Percentiles rank a stretch among this genome's conserved stretches.
Conservation (phyloP, 1,140 invertebrate genomes). For the Caenorhabditis tropicalis region DNA sequence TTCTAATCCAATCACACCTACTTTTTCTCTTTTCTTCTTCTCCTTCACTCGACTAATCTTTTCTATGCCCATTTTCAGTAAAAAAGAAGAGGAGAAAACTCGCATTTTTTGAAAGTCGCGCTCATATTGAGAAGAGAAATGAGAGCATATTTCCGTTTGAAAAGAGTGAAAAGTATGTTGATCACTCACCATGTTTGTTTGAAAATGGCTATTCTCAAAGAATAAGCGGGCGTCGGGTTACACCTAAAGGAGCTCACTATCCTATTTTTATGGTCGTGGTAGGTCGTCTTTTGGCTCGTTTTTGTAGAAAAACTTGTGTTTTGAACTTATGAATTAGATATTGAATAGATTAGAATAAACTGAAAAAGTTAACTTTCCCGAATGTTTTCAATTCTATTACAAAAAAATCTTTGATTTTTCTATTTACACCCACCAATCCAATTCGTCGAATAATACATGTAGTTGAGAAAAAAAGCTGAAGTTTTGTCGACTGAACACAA, state of each 20-base stretch:
- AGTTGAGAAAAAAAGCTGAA: too few relatives aligned
- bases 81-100: constrained; percentile 12
- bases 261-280: constrained; percentile 14
- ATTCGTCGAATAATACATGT: too few relatives aligned
- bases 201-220: constrained; percentile 43
- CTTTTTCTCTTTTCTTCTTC: background rate
- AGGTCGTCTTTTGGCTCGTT: background rate
- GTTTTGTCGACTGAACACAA: too few relatives aligned
- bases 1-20: constrained; percentile 40
- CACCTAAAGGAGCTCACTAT: constrained; percentile 17
- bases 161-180: background rate
- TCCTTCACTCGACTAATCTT: background rate
- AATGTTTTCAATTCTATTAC: too few relatives aligned
- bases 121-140: background rate
- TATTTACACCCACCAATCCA: too few relatives aligned
- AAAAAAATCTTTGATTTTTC: too few relatives aligned
- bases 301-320: too few relatives aligned
- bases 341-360: too few relatives aligned
- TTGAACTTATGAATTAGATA: too few relatives aligned
- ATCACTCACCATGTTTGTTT: constrained; percentile 38
- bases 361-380: too few relatives aligned
- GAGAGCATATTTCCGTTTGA: background rate
- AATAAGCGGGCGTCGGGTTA: constrained; percentile 38
- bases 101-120: constrained; percentile 26
- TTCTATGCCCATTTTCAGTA: background rate